Evolutionary conservation across 2,888 invertebrate genomes (phyloP).

Genomic region (Ophion obscuratus): DNA sequence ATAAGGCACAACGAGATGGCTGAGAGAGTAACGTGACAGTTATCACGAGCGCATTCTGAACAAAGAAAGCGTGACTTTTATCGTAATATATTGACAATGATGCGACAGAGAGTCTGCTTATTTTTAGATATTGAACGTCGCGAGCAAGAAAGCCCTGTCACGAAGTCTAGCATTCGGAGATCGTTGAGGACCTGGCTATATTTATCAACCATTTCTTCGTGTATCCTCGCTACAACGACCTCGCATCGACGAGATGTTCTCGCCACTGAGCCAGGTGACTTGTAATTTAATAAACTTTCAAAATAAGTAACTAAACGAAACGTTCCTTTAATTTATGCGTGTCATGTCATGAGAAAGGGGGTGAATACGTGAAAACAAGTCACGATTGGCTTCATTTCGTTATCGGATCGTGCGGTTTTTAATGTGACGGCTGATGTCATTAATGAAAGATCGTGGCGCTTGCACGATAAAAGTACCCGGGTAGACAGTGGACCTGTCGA

Average conservation of each 20-base stretch:
- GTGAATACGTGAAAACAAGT: too few species aligned
- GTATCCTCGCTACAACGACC: neutral
- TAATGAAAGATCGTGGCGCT: too few species aligned
- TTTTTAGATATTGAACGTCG: slow-evolving; percentile 59
- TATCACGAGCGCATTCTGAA: neutral
- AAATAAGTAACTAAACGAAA: neutral
- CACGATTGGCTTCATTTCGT: too few species aligned
- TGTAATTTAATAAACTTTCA: neutral
- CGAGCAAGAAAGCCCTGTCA: slow-evolving; percentile 28
- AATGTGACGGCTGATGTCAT: too few species aligned
- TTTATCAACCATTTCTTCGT: slow-evolving; percentile 18
- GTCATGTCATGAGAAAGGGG: too few species aligned
- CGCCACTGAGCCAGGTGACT: neutral
- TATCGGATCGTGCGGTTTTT: too few species aligned
- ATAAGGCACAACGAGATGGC: neutral
- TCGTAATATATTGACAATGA: slow-evolving; percentile 59
- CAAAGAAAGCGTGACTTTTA: slow-evolving; percentile 33
- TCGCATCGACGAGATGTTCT: neutral
- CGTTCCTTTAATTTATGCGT: too few species aligned
- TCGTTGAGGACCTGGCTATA: slow-evolving; percentile 43
- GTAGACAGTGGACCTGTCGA: too few species aligned
- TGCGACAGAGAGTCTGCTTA: slow-evolving; percentile 45
- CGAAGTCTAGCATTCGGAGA: slow-evolving; percentile 35
- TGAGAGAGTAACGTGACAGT: slow-evolving; percentile 36
- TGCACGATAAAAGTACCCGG: too few species aligned